phyloP scores from a whole-genome alignment of 2,888 invertebrate species.

The Nomada fabriciana region DNA sequence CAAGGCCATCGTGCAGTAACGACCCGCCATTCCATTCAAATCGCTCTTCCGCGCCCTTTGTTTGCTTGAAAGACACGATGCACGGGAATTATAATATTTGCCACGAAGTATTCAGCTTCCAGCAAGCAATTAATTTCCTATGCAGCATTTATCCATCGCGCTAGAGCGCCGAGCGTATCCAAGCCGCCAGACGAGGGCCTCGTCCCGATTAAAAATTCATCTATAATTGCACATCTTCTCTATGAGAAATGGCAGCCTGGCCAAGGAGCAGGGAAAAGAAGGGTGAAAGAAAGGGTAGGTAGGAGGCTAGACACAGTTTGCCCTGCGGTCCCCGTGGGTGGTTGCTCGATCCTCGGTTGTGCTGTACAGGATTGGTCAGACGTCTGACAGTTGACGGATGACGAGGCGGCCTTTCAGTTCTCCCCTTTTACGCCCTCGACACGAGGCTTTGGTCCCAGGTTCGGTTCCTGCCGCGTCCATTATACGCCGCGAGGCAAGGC shows the following conservation, averaged over 20 bases:
- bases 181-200: neutral
- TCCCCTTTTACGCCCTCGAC: conserved; percentile 78
- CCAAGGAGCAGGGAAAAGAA: neutral
- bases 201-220: neutral
- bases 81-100: neutral
- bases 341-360: conserved; percentile 75
- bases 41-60: neutral
- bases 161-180: neutral
- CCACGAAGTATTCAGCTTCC: neutral
- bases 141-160: neutral
- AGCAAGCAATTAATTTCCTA: conserved; percentile 7
- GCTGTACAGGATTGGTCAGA: conserved; percentile 82
- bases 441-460: conserved; percentile 60
- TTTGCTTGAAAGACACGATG: neutral
- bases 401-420: conserved; percentile 82
- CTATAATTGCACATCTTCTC: conserved; percentile 1
- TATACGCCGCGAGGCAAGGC: conserved; percentile 69
- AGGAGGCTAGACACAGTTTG: conserved; percentile 74
- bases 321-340: conserved; percentile 79
- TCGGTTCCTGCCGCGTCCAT: conserved; percentile 76
- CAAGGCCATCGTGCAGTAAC: conserved; percentile 7
- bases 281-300: conserved; percentile 41
- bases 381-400: conserved; percentile 84
- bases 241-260: conserved; percentile 10
- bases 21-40: neutral